Percentiles rank a stretch among this genome's conserved stretches.
phyloP scores from a whole-genome alignment of 2,888 invertebrate genomes.

The Zonitis immaculata region DNA sequence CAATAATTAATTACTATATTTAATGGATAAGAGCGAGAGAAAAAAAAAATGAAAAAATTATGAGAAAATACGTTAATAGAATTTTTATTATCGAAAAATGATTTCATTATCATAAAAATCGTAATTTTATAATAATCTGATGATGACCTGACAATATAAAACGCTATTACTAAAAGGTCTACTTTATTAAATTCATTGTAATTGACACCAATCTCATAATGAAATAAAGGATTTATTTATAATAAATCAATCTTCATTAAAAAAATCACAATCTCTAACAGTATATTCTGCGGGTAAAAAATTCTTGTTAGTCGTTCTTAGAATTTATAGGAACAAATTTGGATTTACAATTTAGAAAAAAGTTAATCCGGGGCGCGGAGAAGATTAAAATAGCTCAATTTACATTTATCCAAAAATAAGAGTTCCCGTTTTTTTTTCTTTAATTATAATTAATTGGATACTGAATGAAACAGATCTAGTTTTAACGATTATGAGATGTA shows the following conservation, averaged over 20 bases:
- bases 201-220: not conserved
- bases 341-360: not conserved
- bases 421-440: not conserved
- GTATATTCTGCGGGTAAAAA: too few species aligned
- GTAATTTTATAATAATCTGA: not conserved
- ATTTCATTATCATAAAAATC: too few species aligned
- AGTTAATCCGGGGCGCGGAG: not conserved
- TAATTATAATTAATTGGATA: conserved; percentile 9
- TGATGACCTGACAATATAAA: not conserved
- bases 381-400: not conserved
- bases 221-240: not conserved
- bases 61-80: not conserved
- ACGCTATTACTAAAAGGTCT: not conserved
- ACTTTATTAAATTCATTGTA: not conserved
- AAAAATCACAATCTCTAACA: too few species aligned
- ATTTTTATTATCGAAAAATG: not conserved
- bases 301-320: not conserved
- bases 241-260: too few species aligned
- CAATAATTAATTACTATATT: not conserved
- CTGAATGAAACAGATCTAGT: conserved; percentile 20
- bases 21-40: not conserved
- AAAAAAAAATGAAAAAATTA: too few species aligned
- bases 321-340: not conserved
- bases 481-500: conserved; percentile 17
- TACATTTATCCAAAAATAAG: not conserved